A percentile compares a stretch with the other conserved stretches of the same genome.
phyloP scores from a whole-genome alignment of 2,888 invertebrate genomes.

The Rhorus exstirpatorius region DNA sequence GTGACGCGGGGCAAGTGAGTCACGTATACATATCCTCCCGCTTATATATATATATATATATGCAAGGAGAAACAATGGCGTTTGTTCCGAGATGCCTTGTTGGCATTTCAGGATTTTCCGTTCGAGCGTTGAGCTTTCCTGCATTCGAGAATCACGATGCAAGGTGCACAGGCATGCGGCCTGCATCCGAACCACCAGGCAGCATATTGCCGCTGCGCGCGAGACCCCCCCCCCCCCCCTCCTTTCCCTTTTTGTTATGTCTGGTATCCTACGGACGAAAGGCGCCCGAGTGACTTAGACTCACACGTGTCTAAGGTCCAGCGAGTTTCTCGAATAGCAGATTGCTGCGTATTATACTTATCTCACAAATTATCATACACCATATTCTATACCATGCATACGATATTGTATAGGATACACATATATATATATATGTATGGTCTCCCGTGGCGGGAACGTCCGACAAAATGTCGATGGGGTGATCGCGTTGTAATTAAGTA shows the following conservation, averaged over 20 bases:
- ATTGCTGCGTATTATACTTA: too few species aligned
- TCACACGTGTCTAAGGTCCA: neutral
- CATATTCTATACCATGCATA: neutral
- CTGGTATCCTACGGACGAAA: neutral
- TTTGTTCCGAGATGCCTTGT: slow-evolving; percentile 7
- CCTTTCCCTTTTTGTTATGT: neutral
- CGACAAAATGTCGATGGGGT: slow-evolving; percentile 66
- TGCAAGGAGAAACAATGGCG: slow-evolving; percentile 58
- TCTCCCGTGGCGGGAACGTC: slow-evolving; percentile 9
- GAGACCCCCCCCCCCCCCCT: slow-evolving; percentile 12
- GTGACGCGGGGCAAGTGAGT: neutral
- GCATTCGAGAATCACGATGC: slow-evolving; percentile 65
- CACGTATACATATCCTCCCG: neutral
- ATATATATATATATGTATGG: neutral
- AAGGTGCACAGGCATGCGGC: slow-evolving; percentile 62
- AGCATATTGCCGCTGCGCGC: slow-evolving; percentile 20
- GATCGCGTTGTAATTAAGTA: slow-evolving; percentile 15
- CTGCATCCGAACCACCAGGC: slow-evolving; percentile 43
- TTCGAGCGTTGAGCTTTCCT: slow-evolving; percentile 71
- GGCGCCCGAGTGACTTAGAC: neutral
- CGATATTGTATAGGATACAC: neutral
- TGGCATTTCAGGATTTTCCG: slow-evolving; percentile 53
- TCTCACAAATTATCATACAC: neutral
- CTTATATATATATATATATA: neutral
- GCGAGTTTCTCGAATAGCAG: too few species aligned